Conservation (phyloP, 2,797 vertebrate species). For the Enteromius thamalakanensis region DNA sequence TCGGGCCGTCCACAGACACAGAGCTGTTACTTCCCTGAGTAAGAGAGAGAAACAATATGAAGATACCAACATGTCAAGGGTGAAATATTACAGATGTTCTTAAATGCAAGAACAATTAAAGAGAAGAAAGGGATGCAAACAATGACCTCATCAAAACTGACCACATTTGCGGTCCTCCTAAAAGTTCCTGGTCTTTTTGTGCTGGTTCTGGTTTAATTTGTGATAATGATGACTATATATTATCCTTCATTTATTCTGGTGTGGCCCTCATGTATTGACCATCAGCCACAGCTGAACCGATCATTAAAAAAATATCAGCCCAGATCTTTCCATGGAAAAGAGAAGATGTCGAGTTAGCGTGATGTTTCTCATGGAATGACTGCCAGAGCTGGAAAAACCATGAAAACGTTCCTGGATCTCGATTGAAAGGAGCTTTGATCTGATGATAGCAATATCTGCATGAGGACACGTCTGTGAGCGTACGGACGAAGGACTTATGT, state of each 20-base stretch:
- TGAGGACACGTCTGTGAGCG: not conserved
- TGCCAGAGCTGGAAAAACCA: conserved; percentile 23
- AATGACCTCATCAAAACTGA: not conserved
- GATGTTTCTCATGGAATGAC: conserved; percentile 13
- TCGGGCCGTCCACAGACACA: conserved; percentile 88
- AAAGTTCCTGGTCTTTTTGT: not conserved
- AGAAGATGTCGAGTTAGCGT: not conserved
- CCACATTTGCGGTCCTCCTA: not conserved
- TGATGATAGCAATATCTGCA: conserved; percentile 19
- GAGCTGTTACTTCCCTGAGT: conserved; percentile 86
- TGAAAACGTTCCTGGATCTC: conserved; percentile 2
- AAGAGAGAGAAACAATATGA: not conserved
- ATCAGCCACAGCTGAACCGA: not conserved
- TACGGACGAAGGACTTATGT: not conserved
- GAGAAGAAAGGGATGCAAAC: not conserved
- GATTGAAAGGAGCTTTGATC: conserved; percentile 7
- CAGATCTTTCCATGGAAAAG: conserved; percentile 30
- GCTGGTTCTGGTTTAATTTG: not conserved
- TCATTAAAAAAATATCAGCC: not conserved
- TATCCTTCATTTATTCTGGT: not conserved
- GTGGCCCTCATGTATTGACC: not conserved
- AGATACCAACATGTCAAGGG: not conserved
- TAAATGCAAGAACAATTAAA: not conserved
- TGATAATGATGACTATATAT: not conserved
- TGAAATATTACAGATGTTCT: not conserved